Evolutionary conservation across 2,797 vertebrate genomes (phyloP), one percentile per base, ranked within the genome.

Genomic region (Loriculus beryllinus): DNA sequence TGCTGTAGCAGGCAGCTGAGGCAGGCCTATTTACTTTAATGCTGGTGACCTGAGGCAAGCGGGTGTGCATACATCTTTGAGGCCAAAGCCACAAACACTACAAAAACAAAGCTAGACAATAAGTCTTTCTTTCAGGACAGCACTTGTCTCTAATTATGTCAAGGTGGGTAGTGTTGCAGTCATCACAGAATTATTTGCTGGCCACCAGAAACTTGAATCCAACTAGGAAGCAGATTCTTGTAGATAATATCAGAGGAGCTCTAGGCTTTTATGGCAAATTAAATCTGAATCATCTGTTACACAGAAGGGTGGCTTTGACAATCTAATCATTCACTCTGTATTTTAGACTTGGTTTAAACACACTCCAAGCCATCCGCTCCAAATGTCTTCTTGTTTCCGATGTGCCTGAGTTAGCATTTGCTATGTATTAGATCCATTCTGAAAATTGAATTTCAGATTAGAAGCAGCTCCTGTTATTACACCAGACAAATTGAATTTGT

Each of bases 371-470:
- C 78, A 78, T 39, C 90, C 82, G 0, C 93, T 88, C 80, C 96
- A 90, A 94, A 96, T 72, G 59, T 56, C 82, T 65, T n/a, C 90
- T 69, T 92, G 89, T 84, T 96, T 86, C 87, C 10, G 45, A 59
- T 33, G 60, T 70, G 95, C 91, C 93, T 90, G 69, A 83, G 68
- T 87, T 93, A 60, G 67, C 80, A 77, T 96, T 96, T 89, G 87
- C 95, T 86, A 91, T 90, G 96, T 92, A 95, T 92, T 92, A 91
- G 93, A 77, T 82, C 68, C 31, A 51, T 83, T 84, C 74, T 0
- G 68, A 89, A 95, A 97, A 96, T 95, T 92, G 89, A 94, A 96
- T 96, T 95, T 95, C 90, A 92, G 90, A 95, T 84, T 86, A 91
- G 92, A 87, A 95, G 94, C 86, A 88, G 90, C 86, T 92, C 91